Conservation (phyloP, 1,140 invertebrate species). For the Macrocentrus cingulum region DNA sequence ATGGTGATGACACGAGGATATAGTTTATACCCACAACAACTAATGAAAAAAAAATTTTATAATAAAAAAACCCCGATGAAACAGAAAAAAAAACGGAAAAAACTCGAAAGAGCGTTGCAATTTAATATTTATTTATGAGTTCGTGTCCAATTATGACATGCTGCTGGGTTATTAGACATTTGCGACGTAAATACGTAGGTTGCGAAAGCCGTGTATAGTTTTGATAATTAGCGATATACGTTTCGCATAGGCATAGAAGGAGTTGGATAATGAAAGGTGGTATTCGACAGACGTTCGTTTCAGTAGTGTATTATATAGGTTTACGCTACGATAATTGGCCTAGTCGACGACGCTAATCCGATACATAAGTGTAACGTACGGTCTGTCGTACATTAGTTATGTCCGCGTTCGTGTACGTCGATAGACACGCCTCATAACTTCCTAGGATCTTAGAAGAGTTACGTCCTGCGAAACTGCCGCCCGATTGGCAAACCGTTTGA, state of each 20-base stretch:
- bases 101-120: too few relatives aligned
- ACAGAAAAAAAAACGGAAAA: too few relatives aligned
- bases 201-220: conserved; percentile 12
- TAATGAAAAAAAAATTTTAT: too few relatives aligned
- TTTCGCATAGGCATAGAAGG: not conserved
- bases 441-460: not conserved
- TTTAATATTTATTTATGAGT: too few relatives aligned
- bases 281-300: too few relatives aligned
- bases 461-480: not conserved
- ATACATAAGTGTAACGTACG: conserved; percentile 4
- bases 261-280: not conserved
- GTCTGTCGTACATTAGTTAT: not conserved
- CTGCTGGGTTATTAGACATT: not conserved
- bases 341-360: not conserved
- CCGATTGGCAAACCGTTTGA: not conserved
- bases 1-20: conserved; percentile 13
- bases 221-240: conserved; percentile 14
- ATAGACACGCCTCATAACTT: conserved; percentile 6
- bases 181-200: not conserved
- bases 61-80: too few relatives aligned
- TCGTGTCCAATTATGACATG: conserved; percentile 27
- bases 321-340: not conserved
- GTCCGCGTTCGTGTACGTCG: not conserved
- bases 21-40: conserved; percentile 22
- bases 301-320: not conserved